phyloP scores from a whole-genome alignment of 1,140 invertebrate genomes.

The Oryzaephilus surinamensis region DNA sequence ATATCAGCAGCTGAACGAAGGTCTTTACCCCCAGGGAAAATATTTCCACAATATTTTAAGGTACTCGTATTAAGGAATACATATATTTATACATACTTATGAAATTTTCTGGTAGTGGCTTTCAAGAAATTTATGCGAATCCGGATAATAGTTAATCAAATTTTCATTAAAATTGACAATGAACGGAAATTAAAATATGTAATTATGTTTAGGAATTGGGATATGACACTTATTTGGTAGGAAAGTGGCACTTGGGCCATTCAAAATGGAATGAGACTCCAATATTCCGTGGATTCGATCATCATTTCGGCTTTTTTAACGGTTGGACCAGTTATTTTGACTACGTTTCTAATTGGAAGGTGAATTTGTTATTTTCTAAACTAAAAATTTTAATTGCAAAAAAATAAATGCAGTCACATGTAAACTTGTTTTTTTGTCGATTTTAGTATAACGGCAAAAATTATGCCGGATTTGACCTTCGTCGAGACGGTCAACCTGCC shows the following conservation, averaged over 20 bases:
- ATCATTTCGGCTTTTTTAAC: constrained; percentile 53
- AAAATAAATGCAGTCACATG: not conserved
- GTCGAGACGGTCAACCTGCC: constrained; percentile 45
- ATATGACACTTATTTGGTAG: constrained; percentile 55
- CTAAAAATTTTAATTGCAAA: not conserved
- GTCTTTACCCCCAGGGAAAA: constrained; percentile 45
- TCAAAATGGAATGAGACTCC: constrained; percentile 50
- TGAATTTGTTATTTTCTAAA: constrained; percentile 25
- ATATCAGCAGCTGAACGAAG: constrained; percentile 39
- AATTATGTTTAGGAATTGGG: constrained; percentile 44
- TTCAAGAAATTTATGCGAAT: no score
- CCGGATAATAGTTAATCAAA: no score
- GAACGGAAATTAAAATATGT: constrained; percentile 1
- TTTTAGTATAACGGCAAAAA: constrained; percentile 35
- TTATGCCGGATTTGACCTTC: constrained; percentile 58
- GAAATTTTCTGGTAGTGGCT: constrained; percentile 6
- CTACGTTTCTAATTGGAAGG: constrained; percentile 42
- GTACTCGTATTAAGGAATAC: no score
- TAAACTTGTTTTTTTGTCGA: not conserved
- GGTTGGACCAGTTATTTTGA: constrained; percentile 54
- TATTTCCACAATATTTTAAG: constrained; percentile 69
- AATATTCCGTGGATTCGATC: constrained; percentile 51
- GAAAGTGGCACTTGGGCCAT: constrained; percentile 62
- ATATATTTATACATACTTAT: no score
- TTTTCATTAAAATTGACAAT: not conserved